A percentile compares a stretch with the other conserved stretches of the same genome.
These are phyloP conservation scores for Acholoe squamosa DNA, from an alignment of 2,888 invertebrate genomes.

Conservation along the genomic window DNA sequence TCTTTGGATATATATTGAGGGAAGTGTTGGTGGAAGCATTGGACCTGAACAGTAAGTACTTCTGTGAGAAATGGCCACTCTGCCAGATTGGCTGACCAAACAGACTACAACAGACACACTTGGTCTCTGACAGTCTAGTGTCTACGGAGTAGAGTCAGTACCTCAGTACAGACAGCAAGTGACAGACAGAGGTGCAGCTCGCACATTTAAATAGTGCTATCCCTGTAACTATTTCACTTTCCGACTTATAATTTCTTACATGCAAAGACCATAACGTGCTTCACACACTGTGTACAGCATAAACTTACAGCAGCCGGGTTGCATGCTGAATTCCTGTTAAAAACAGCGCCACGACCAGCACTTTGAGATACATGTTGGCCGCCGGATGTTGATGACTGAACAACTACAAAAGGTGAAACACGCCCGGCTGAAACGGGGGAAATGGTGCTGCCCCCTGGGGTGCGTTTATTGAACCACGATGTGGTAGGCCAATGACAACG, in stretches of 20 bases:
- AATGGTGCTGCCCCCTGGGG: not conserved
- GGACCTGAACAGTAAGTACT: too few species aligned
- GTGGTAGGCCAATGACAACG: too few species aligned
- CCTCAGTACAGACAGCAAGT: not conserved
- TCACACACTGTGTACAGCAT: not conserved
- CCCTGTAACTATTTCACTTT: not conserved
- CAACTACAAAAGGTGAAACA: not conserved
- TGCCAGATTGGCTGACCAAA: too few species aligned
- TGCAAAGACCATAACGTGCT: not conserved
- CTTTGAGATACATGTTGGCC: not conserved
- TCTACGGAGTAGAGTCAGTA: too few species aligned
- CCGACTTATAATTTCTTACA: not conserved
- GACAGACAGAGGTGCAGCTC: not conserved
- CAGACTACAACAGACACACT: too few species aligned
- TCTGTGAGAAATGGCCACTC: too few species aligned
- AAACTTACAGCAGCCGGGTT: not conserved
- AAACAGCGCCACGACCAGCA: not conserved
- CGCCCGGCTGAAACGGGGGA: not conserved
- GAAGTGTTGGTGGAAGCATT: too few species aligned
- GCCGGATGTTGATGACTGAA: slow-evolving; percentile 23
- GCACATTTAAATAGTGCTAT: not conserved
- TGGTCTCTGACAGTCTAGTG: too few species aligned
- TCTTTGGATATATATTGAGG: too few species aligned
- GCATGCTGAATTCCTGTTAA: not conserved
- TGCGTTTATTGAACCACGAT: too few species aligned